These are phyloP conservation scores for Gavia stellata DNA, from an alignment of 2,113 vertebrate species.

Conservation along the genomic window DNA sequence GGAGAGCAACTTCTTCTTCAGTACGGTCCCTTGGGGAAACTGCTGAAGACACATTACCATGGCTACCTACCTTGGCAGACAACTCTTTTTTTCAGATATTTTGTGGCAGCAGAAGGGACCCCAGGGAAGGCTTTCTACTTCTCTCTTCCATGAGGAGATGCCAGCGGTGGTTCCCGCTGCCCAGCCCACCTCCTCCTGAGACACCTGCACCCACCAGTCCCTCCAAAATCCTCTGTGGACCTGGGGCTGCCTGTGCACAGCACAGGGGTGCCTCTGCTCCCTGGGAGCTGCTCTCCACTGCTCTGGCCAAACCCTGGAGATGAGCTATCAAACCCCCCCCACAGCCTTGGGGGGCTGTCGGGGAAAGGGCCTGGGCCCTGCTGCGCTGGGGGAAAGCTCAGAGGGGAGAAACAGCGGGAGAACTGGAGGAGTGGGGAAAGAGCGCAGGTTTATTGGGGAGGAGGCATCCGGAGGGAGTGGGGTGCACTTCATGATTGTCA, in stretches of 20 bases:
- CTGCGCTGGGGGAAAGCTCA: accelerated
- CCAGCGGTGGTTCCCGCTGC: background rate
- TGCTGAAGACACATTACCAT: background rate
- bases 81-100: background rate
- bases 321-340: background rate
- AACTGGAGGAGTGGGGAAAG: accelerated
- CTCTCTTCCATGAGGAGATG: background rate
- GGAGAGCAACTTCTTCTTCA: background rate
- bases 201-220: background rate
- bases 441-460: background rate
- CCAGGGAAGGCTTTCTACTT: background rate
- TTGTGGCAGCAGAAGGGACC: background rate
- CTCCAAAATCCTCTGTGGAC: background rate
- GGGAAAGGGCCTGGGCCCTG: background rate
- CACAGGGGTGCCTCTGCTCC: background rate
- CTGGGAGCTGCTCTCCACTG: background rate
- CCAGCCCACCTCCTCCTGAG: background rate
- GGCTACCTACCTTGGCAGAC: background rate
- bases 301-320: background rate
- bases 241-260: background rate
- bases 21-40: background rate
- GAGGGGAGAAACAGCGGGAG: background rate
- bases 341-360: too few species aligned
- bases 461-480: background rate
- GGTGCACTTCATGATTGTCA: background rate